These are phyloP conservation scores for Menura novaehollandiae DNA, from an alignment of 2,113 vertebrate genomes.

Conservation along the genomic window DNA sequence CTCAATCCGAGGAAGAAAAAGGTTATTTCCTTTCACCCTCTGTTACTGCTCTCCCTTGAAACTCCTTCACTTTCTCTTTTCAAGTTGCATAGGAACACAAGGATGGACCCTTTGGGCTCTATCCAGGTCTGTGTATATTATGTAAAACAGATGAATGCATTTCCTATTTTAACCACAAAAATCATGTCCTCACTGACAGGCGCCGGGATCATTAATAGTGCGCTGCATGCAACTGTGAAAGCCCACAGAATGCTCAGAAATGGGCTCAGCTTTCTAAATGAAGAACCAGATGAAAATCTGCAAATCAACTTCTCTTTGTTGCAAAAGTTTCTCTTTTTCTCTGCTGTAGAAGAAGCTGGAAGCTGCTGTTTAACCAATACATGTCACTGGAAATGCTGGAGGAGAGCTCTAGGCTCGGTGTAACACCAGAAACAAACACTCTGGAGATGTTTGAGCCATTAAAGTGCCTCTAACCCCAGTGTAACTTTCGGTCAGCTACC, in stretches of 20 bases:
- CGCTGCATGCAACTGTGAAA: neutral
- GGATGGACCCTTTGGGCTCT: neutral
- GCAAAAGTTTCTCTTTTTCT: neutral
- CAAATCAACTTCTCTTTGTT: slow-evolving; percentile 33
- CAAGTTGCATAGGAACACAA: neutral
- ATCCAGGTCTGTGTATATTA: slow-evolving; percentile 24
- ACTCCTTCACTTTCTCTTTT: slow-evolving; percentile 2
- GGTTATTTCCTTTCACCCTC: neutral
- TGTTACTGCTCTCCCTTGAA: neutral
- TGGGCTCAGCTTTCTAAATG: neutral
- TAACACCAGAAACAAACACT: neutral
- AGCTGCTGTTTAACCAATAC: slow-evolving; percentile 9
- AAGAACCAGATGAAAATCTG: slow-evolving; percentile 36
- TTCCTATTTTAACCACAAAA: slow-evolving; percentile 26
- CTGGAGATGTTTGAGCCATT: neutral
- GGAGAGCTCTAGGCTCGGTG: neutral
- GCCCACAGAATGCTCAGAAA: neutral
- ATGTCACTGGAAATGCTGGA: slow-evolving; percentile 9
- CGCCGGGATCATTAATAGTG: neutral
- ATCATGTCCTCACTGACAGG: neutral
- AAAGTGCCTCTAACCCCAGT: neutral
- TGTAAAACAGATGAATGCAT: neutral
- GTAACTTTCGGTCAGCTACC: neutral
- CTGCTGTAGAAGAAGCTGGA: neutral
- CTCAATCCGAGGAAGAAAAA: neutral